phyloP scores from a whole-genome alignment of 2,113 vertebrate species.

The Pavo muticus region DNA sequence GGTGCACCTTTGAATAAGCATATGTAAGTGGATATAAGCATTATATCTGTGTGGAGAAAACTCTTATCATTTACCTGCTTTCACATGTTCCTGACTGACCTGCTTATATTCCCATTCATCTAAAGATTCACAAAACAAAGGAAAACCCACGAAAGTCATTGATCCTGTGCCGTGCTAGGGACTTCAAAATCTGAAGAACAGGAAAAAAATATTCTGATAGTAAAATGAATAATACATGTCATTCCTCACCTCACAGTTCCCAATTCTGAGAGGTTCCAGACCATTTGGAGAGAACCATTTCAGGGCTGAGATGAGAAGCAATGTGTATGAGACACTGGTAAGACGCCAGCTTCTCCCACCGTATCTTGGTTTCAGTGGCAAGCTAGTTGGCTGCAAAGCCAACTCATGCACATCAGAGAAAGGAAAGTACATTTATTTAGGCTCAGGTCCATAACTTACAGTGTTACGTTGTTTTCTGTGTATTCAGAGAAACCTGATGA shows the following conservation, averaged over 20 bases:
- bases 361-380: not conserved
- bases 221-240: not conserved
- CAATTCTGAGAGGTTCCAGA: not conserved
- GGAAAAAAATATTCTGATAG: not conserved
- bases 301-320: not conserved
- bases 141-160: not conserved
- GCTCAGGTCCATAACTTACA: not conserved
- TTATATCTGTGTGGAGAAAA: not conserved
- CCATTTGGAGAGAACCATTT: not conserved
- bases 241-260: not conserved
- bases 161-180: fast-evolving
- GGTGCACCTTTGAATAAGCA: not conserved
- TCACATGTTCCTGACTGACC: not conserved
- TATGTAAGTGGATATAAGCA: too few species aligned
- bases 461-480: not conserved
- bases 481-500: not conserved
- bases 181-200: not conserved
- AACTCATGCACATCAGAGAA: not conserved
- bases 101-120: not conserved
- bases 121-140: not conserved
- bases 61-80: not conserved
- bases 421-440: slow-evolving; percentile 18
- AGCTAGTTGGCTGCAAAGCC: not conserved
- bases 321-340: not conserved
- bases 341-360: not conserved